These are phyloP conservation scores for Siniperca scherzeri DNA, from an alignment of 2,797 vertebrate genomes.

Conservation along the genomic window DNA sequence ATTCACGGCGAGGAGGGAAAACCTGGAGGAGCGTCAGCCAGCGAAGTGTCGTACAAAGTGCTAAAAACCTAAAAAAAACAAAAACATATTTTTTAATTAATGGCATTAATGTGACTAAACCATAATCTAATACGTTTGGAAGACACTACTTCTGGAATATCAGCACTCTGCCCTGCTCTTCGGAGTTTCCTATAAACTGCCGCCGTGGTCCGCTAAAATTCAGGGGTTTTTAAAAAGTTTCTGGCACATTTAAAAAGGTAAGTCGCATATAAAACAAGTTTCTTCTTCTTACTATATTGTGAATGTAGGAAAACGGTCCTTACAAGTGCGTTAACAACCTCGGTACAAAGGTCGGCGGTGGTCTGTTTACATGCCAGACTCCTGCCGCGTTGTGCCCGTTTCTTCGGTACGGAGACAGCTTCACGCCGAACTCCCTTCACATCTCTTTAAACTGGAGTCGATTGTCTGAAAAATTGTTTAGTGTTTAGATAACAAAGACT, in stretches of 20 bases:
- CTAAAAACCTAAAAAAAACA: neutral
- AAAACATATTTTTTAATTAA: accelerated
- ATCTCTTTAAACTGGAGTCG: accelerated
- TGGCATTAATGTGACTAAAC: too few relatives aligned
- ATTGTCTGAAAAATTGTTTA: accelerated
- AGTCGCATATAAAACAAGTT: accelerated
- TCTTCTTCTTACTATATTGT: accelerated
- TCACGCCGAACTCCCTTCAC: neutral
- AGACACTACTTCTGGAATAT: neutral
- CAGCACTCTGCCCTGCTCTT: conserved; percentile 3
- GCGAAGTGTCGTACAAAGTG: conserved; percentile 3
- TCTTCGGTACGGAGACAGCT: neutral
- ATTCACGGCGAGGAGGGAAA: conserved; percentile 63
- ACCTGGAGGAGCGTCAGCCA: neutral
- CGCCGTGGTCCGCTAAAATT: conserved; percentile 3
- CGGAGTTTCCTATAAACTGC: conserved; percentile 15
- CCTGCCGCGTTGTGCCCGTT: neutral
- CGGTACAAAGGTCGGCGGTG: conserved; percentile 53
- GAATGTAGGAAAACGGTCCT: accelerated
- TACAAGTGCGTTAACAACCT: neutral
- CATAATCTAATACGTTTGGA: accelerated
- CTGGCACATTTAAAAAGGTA: conserved; percentile 19
- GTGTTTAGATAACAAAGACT: accelerated
- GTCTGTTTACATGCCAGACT: conserved; percentile 52
- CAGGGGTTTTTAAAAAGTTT: neutral